Base-by-base conservation (phyloP, 2,113 vertebrate species). In the Microcebus tavaratra region DNA sequence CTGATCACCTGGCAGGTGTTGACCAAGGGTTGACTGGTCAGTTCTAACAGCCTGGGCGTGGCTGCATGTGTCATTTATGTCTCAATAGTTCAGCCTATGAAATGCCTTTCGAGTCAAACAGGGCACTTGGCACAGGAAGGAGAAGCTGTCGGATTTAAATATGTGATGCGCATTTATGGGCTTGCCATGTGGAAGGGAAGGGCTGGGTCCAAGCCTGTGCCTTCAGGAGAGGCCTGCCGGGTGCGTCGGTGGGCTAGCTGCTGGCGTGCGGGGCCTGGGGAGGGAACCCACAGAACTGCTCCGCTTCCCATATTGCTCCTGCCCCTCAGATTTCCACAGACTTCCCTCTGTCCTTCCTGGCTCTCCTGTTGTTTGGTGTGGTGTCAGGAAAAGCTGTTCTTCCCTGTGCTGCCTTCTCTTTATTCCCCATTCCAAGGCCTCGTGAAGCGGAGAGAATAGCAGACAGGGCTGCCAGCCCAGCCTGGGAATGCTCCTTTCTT, bases 101-200 rank as follows among this genome's bases (percentile, higher is more conserved):
- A 70, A 57, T 53, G 53, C 63, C 29, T 55, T 95, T 42, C 27
- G 39, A 83, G 57, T 31, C 42, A 70, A 89, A 68, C 13, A 25
- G 65, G 55, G 65, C 1, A 9, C 5, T 55, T 0, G 0, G 29
- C 13, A 2, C 0, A 1, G 39, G 21, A n/a, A 29, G 21, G n/a
- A 27, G 63, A 63, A 80, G 27, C 65, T 67, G 68, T 75, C 29
- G 2, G 36, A 45, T 57, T 83, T 29, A 59, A 88, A 29, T 70
- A 13, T 13, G 67, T 59, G 67, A 36, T 61, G 15, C 80, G 48
- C 34, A 1, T 81, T 72, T 65, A 34, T 55, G 45, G 57, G 65
- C 36, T 72, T 84, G 75, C 63, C 61, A 13, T 25, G 27, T 4
- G 3, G 29, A 73, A 57, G 27, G 68, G 29, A 84, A 75, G 63